Conservation (phyloP, 2,888 invertebrate genomes). For the Drosophila ezoana region DNA sequence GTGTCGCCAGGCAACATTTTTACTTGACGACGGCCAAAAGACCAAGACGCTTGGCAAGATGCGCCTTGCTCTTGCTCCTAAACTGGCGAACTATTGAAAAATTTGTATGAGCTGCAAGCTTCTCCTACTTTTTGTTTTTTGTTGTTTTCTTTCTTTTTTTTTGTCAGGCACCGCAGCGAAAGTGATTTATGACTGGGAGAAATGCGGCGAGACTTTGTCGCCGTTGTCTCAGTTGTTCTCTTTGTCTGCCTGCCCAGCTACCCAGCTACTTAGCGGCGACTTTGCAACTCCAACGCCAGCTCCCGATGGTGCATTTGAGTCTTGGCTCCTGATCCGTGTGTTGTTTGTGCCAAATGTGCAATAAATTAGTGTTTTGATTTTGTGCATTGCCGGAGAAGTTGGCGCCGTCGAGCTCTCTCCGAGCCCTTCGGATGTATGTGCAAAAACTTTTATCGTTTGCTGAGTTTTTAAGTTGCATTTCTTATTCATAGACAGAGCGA, state of each 20-base stretch:
- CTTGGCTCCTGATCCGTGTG: constrained; percentile 60
- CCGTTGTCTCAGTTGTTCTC: constrained; percentile 34
- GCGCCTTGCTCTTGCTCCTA: constrained; percentile 25
- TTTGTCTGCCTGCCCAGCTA: constrained; percentile 33
- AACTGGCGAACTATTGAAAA: constrained; percentile 47
- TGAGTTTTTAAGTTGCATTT: constrained; percentile 70
- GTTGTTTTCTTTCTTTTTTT: constrained; percentile 2
- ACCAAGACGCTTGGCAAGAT: constrained; percentile 33
- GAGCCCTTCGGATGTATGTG: constrained; percentile 52
- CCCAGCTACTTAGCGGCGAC: constrained; percentile 52
- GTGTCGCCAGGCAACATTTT: constrained; percentile 55
- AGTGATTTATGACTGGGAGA: constrained; percentile 79
- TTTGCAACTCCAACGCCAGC: constrained; percentile 30
- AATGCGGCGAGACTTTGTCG: constrained; percentile 69
- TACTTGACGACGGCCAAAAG: constrained; percentile 41
- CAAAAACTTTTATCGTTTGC: constrained; percentile 75
- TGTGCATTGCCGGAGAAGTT: constrained; percentile 67
- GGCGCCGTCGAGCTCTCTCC: constrained; percentile 52
- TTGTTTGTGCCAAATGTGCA: constrained; percentile 80
- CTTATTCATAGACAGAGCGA: constrained; percentile 66
- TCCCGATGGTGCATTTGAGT: constrained; percentile 61
- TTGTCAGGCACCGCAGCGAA: constrained; percentile 59
- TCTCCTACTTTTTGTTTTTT: not conserved
- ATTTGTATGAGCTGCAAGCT: constrained; percentile 51
- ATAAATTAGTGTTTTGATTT: constrained; percentile 79